Evolutionary conservation across 2,888 invertebrate genomes (phyloP).

Genomic region (Pachycephus smyrnensis): DNA sequence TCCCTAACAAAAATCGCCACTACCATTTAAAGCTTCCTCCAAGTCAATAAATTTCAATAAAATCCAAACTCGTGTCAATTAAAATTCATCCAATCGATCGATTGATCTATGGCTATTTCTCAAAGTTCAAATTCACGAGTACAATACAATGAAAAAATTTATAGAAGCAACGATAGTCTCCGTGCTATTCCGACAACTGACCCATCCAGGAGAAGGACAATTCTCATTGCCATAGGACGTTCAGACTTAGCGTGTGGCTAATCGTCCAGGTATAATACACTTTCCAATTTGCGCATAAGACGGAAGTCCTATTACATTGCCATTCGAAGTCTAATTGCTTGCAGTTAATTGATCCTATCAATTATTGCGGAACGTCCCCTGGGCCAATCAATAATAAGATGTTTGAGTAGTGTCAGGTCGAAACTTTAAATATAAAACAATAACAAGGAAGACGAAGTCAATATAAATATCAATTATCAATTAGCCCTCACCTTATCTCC

Average conservation of each 20-base stretch:
- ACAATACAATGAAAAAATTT: neutral
- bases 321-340: neutral
- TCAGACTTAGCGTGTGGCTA: neutral
- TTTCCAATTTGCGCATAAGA: neutral
- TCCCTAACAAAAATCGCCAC: neutral
- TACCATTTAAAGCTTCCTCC: neutral
- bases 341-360: neutral
- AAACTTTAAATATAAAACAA: neutral
- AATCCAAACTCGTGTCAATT: neutral
- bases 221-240: neutral
- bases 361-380: neutral
- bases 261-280: neutral
- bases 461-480: neutral
- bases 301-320: neutral
- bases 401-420: neutral
- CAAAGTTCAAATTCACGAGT: neutral
- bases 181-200: neutral
- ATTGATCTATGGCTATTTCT: neutral
- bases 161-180: neutral
- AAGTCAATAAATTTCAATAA: neutral
- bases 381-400: neutral
- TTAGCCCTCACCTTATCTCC: neutral
- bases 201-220: neutral
- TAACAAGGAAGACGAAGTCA: neutral
- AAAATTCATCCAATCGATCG: neutral